phyloP scores from a whole-genome alignment of 2,113 vertebrate genomes.

The Hydrolagus affinis region DNA sequence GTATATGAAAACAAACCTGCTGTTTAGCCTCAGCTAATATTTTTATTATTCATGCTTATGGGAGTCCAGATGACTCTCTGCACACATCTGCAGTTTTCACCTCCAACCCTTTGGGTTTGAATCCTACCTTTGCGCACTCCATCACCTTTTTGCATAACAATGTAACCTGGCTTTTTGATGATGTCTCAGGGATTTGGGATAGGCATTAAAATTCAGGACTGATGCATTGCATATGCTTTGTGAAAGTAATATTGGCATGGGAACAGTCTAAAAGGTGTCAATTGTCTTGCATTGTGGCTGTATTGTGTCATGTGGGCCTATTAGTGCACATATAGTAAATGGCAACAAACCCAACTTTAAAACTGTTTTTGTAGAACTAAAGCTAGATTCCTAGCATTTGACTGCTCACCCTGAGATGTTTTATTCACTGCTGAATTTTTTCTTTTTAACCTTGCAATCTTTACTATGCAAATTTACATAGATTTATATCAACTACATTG shows the following conservation, averaged over 20 bases:
- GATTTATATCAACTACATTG: no score
- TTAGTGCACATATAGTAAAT: background rate
- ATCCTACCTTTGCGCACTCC: background rate
- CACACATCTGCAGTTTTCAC: background rate
- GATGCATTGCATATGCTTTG: background rate
- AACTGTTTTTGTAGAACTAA: no score
- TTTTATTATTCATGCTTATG: background rate
- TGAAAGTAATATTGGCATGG: background rate
- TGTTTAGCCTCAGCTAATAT: background rate
- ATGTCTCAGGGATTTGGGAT: background rate
- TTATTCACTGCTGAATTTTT: no score
- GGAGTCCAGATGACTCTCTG: background rate
- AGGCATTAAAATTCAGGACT: background rate
- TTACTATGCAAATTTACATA: no score
- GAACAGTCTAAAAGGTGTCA: background rate
- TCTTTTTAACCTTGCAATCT: no score
- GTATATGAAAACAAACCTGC: background rate
- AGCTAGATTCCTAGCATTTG: no score
- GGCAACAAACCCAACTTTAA: background rate
- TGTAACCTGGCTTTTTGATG: background rate
- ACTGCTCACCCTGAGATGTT: no score
- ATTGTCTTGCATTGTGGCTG: background rate
- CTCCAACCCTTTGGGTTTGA: background rate
- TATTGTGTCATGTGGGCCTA: background rate
- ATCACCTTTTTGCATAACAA: background rate